phyloP scores from a whole-genome alignment of 2,888 invertebrate genomes.

The Dolichopus griseipennis region DNA sequence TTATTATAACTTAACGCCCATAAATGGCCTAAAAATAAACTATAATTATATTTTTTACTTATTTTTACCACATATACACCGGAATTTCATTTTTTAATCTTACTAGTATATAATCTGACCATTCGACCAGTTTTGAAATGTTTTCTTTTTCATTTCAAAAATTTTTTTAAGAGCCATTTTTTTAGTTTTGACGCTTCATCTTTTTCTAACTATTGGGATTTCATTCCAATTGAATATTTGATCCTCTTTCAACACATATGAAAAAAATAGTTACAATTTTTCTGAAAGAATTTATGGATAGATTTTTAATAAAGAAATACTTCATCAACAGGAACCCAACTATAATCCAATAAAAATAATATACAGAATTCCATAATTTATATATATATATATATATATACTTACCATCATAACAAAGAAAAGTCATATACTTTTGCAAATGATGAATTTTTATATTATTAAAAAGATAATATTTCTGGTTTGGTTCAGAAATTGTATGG shows the following conservation, averaged over 20 bases:
- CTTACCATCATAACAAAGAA: neutral
- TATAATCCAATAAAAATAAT: too few relatives aligned
- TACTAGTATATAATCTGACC: too few relatives aligned
- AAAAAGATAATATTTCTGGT: neutral
- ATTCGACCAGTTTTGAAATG: too few relatives aligned
- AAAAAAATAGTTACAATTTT: too few relatives aligned
- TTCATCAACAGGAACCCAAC: neutral
- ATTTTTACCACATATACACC: neutral
- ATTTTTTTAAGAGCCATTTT: too few relatives aligned
- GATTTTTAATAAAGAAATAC: neutral
- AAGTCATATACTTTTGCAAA: neutral
- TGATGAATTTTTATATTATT: neutral
- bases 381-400: neutral
- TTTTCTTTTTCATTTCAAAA: too few relatives aligned
- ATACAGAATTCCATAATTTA: neutral
- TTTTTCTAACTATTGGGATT: too few relatives aligned
- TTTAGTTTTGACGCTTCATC: too few relatives aligned
- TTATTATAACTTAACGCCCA: neutral
- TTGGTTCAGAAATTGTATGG: neutral
- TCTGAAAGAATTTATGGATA: too few relatives aligned
- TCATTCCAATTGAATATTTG: too few relatives aligned
- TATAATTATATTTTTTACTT: neutral
- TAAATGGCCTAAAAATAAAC: neutral
- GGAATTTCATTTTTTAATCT: too few relatives aligned
- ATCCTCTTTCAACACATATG: too few relatives aligned